phyloP scores from a whole-genome alignment of 2,113 vertebrate genomes.

The Cyphomyrus discorhynchus region DNA sequence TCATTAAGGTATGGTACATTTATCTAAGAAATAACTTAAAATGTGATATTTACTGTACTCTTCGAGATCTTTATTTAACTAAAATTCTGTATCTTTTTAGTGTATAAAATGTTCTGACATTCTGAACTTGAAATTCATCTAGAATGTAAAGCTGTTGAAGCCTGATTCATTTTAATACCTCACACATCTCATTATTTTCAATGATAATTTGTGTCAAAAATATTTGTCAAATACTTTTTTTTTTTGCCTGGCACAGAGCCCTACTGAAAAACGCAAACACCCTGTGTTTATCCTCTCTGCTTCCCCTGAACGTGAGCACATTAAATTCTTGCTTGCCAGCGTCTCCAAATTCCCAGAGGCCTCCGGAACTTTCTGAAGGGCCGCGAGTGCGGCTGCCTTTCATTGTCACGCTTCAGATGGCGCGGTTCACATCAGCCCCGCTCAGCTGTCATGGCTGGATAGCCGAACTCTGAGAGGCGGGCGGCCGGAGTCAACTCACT shows the following conservation, averaged over 20 bases:
- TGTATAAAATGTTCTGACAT: not conserved
- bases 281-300: not conserved
- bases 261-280: not conserved
- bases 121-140: not conserved
- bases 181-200: not conserved
- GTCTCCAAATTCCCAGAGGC: conserved; percentile 6
- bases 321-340: not conserved
- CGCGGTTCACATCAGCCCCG: not conserved
- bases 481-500: not conserved
- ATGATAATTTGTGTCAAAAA: not conserved
- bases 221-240: not conserved
- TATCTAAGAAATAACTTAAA: not conserved
- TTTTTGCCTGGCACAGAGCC: not conserved
- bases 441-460: conserved; percentile 1
- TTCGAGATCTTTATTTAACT: not conserved
- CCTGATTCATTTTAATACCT: not conserved
- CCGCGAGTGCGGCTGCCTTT: not conserved
- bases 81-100: not conserved
- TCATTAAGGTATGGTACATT: not conserved
- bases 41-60: not conserved
- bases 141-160: not conserved
- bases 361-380: not conserved
- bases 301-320: not conserved
- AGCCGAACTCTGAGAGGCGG: not conserved
- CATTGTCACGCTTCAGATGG: not conserved